Percentiles rank a stretch among this genome's conserved stretches.
Conservation (phyloP, 1,140 invertebrate species). For the Triops longicaudatus region DNA sequence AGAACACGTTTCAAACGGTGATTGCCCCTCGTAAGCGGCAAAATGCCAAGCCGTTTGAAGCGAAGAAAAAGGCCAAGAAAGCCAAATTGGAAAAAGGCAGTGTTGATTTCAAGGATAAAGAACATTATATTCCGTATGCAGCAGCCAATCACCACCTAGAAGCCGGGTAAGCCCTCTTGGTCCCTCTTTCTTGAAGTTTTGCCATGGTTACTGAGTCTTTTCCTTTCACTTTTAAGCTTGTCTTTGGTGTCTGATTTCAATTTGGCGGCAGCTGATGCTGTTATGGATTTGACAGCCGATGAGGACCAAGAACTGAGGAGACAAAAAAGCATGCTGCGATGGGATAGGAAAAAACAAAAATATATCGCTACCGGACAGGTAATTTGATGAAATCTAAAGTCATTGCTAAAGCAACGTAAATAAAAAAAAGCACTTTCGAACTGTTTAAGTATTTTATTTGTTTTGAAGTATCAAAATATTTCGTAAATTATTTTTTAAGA, state of each 20-base stretch:
- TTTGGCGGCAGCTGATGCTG: slow-evolving; percentile 57
- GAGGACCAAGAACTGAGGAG: slow-evolving; percentile 54
- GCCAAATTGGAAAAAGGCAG: slow-evolving; percentile 37
- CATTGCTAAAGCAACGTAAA: no score
- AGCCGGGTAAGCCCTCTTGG: slow-evolving; percentile 55
- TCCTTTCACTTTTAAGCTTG: slow-evolving; percentile 45
- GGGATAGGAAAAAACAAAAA: slow-evolving; percentile 88
- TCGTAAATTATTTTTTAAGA: no score
- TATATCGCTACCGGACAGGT: slow-evolving; percentile 62
- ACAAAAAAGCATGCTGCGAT: slow-evolving; percentile 54
- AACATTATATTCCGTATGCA: slow-evolving; percentile 79
- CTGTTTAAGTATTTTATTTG: no score
- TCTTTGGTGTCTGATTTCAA: slow-evolving; percentile 62
- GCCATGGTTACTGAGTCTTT: slow-evolving; percentile 20
- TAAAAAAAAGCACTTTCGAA: no score
- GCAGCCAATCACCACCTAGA: slow-evolving; percentile 80
- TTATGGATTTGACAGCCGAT: slow-evolving; percentile 72
- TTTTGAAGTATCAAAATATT: no score
- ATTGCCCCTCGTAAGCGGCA: slow-evolving; percentile 33
- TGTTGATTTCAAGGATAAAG: slow-evolving; percentile 47
- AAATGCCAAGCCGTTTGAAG: slow-evolving; percentile 31
- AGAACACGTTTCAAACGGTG: slow-evolving; percentile 33
- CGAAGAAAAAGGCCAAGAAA: slow-evolving; percentile 41
- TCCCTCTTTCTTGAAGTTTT: slow-evolving; percentile 25
- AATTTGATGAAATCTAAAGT: no score